phyloP scores from a whole-genome alignment of 2,797 vertebrate genomes.

The Dipus sagitta region DNA sequence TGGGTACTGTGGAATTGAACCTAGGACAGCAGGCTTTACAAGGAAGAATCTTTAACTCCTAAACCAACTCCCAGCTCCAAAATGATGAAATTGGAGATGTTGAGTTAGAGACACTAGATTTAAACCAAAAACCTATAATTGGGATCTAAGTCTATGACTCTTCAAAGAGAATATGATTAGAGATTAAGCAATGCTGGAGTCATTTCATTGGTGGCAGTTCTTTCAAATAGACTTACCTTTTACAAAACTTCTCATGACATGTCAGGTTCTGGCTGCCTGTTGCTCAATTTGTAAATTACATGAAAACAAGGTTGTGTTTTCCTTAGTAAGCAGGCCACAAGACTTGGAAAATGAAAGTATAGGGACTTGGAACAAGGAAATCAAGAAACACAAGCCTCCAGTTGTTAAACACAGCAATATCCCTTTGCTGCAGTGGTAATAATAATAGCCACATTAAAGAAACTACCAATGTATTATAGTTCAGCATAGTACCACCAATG shows the following conservation, averaged over 20 bases:
- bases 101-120: neutral
- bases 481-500: neutral
- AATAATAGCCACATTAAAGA: neutral
- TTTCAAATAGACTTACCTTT: neutral
- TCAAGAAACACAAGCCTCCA: neutral
- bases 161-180: constrained; percentile 31
- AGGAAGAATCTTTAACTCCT: no score
- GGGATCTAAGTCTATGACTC: neutral
- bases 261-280: neutral
- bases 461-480: neutral
- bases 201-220: neutral
- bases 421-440: neutral
- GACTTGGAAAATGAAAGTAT: no score
- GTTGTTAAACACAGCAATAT: neutral
- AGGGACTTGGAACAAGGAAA: neutral
- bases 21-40: no score
- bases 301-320: neutral
- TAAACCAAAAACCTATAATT: constrained; percentile 19
- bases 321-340: neutral
- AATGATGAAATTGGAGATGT: constrained; percentile 12
- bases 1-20: no score
- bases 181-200: neutral
- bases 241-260: neutral
- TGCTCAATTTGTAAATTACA: neutral
- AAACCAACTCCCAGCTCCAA: neutral